phyloP scores from a whole-genome alignment of 2,888 invertebrate genomes.

The Gibbula magus region DNA sequence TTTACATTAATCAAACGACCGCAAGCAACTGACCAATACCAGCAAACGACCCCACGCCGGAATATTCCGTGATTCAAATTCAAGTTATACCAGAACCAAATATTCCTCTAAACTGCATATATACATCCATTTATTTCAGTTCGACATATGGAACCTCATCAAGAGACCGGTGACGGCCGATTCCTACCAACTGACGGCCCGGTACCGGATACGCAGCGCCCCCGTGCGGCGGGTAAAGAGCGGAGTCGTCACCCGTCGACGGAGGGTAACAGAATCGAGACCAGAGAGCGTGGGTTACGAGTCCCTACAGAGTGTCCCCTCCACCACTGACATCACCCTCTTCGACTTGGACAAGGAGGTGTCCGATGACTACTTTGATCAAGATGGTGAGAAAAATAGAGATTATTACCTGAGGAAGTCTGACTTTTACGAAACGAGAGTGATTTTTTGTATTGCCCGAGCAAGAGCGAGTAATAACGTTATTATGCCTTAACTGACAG shows the following conservation, averaged over 20 bases:
- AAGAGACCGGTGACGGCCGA: slow-evolving; percentile 54
- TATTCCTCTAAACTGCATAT: no score
- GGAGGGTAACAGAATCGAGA: slow-evolving; percentile 33
- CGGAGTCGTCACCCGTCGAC: slow-evolving; percentile 37
- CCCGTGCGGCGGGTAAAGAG: slow-evolving; percentile 42
- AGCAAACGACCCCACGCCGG: no score
- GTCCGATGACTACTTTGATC: slow-evolving; percentile 50
- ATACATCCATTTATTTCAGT: slow-evolving; percentile 35
- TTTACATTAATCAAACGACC: no score
- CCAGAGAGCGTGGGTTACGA: slow-evolving; percentile 44
- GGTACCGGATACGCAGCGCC: slow-evolving; percentile 49
- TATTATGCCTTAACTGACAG: no score
- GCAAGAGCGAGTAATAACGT: no score
- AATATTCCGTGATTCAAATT: no score
- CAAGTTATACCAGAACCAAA: no score
- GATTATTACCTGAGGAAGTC: no score
- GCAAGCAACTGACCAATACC: no score
- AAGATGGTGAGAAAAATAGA: slow-evolving; percentile 55
- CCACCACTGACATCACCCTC: slow-evolving; percentile 40
- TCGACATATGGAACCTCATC: slow-evolving; percentile 57
- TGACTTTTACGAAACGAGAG: no score
- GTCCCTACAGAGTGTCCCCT: slow-evolving; percentile 44
- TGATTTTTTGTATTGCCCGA: no score
- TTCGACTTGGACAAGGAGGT: slow-evolving; percentile 50
- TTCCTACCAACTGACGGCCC: slow-evolving; percentile 56